Base-by-base conservation (phyloP, 2,888 invertebrate species). In the Polyommatus icarus region DNA sequence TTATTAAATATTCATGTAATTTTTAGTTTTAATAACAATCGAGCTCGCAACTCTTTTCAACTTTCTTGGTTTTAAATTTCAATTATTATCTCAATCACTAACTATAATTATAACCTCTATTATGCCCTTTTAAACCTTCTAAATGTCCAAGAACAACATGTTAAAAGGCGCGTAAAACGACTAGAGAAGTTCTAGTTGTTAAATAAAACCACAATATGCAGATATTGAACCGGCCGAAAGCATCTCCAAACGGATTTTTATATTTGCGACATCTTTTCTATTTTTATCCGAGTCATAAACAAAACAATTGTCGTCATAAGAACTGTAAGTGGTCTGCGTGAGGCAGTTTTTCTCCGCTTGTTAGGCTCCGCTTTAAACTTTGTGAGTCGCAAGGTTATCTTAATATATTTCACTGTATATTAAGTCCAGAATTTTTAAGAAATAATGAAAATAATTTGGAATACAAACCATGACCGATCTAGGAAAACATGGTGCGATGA, bases 251-350 rank as follows among this genome's bases (percentile, higher is more conserved):
- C 73, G 15, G 73, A 73, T 20, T 73, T 73, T 46, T 73, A 46
- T 73, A 40, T 76, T 86, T 87, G 57, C 71, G 15, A 46, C 50
- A 24, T 73, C 24, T 73, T 50, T 46, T 75, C 75, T 75, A 75
- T 75, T 75, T 75, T 54, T 54, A 75, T 75, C 75, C 75, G 50
- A 75, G 75, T 75, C 75, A 50, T 54, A 50, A 80, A 89, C 88
- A 89, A 89, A 86, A 86, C 83, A 84, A 87, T 85, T 84, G 84
- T 84, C 88, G 90, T 89, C 91, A 86, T 86, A 80, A 80, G 84
- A 81, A 82, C 84, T 84, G 89, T 88, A 88, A 90, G 89, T 84
- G 90, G 85, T 87, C 91, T 91, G 91, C 85, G 82, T 84, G 81
- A 85, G 91, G 89, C 91, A 91, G 83, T 87, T 86, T 83, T 84